Evolutionary conservation across 2,797 vertebrate genomes (phyloP).

Genomic region (Manis crassicaudata): DNA sequence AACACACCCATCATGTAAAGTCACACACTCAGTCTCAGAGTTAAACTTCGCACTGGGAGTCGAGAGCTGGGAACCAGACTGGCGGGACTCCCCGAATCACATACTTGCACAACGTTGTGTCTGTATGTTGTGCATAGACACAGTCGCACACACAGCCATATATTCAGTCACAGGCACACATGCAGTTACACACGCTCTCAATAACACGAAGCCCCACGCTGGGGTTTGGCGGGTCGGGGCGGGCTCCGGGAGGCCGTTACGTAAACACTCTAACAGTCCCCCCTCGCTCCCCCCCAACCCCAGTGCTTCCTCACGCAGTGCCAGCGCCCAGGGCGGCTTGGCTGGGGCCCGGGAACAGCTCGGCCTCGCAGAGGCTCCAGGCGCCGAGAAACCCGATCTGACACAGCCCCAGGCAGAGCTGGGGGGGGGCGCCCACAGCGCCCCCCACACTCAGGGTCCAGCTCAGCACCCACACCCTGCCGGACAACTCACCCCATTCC

Average conservation of each 20-base stretch:
- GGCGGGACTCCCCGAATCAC: neutral
- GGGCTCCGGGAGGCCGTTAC: conserved; percentile 78
- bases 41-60: neutral
- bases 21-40: neutral
- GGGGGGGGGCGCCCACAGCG: conserved; percentile 41
- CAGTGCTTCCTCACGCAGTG: conserved; percentile 76
- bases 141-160: neutral
- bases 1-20: neutral
- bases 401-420: conserved; percentile 73
- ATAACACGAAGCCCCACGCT: conserved; percentile 63
- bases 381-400: conserved; percentile 81
- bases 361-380: conserved; percentile 81
- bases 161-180: conserved; percentile 48
- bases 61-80: neutral
- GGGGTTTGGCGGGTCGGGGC: conserved; percentile 71
- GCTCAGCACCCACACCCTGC: neutral
- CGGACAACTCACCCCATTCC: conserved; percentile 14
- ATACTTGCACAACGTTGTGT: neutral
- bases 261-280: conserved; percentile 73
- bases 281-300: conserved; percentile 42
- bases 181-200: conserved; percentile 62
- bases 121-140: neutral
- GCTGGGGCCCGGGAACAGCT: conserved; percentile 78
- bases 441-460: conserved; percentile 25
- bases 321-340: conserved; percentile 82